Conservation (phyloP, 2,797 vertebrate genomes). For the Chloroceryle inda region DNA sequence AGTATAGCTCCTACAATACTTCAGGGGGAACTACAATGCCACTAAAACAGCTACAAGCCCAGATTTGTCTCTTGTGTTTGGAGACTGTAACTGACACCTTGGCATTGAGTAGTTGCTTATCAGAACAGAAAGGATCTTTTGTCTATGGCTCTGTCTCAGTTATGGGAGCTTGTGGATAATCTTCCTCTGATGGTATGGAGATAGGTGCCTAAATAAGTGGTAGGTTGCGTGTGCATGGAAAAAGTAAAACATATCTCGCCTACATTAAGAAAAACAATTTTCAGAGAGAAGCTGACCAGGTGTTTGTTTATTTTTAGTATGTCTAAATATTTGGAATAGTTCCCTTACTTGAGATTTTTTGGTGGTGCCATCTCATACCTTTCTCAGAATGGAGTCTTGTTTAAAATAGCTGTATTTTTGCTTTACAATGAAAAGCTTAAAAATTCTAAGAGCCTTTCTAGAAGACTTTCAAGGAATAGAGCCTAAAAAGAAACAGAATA, state of each 20-base stretch:
- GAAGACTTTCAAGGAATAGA: neutral
- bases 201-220: neutral
- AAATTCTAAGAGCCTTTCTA: neutral
- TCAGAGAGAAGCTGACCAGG: neutral
- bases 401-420: neutral
- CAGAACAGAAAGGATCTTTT: neutral
- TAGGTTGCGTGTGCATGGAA: neutral
- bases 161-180: neutral
- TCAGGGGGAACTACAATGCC: neutral
- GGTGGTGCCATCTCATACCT: neutral
- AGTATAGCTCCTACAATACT: slow-evolving; percentile 21
- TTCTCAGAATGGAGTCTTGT: neutral
- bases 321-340: neutral
- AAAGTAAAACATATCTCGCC: neutral
- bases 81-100: neutral
- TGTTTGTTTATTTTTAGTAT: neutral
- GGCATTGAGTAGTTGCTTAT: slow-evolving; percentile 38
- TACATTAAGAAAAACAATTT: neutral
- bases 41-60: slow-evolving; percentile 29
- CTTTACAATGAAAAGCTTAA: neutral
- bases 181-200: neutral
- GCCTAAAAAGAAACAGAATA: neutral
- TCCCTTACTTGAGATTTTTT: neutral
- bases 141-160: neutral
- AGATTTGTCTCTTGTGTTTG: slow-evolving; percentile 1